Percentiles rank a stretch among this genome's conserved stretches.
phyloP scores from a whole-genome alignment of 2,888 invertebrate genomes.

The Ennomos fuscantarius region DNA sequence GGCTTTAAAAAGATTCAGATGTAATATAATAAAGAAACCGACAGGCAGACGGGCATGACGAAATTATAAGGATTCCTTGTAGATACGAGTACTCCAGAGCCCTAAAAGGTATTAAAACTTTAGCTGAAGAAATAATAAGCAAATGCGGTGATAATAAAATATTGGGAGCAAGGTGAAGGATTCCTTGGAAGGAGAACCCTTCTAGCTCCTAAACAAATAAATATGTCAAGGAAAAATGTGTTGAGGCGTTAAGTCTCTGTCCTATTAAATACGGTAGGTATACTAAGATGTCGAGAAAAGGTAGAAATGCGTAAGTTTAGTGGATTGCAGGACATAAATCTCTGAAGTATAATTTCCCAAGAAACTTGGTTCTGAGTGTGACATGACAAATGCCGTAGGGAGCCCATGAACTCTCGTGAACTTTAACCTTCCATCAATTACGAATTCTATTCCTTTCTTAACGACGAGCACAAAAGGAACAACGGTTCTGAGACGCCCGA shows the following conservation, averaged over 20 bases:
- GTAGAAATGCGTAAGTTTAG: slow-evolving; percentile 15
- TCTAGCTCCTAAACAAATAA: slow-evolving; percentile 4
- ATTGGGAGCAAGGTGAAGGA: slow-evolving; percentile 12
- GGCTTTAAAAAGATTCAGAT: too few species aligned
- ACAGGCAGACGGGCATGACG: too few species aligned
- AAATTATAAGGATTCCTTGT: too few species aligned
- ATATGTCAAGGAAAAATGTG: slow-evolving; percentile 1
- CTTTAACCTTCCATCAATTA: slow-evolving; percentile 18
- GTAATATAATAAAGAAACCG: too few species aligned
- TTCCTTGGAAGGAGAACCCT: slow-evolving; percentile 8
- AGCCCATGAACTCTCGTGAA: slow-evolving; percentile 16
- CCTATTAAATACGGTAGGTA: slow-evolving; percentile 7
- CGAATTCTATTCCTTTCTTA: slow-evolving; percentile 1
- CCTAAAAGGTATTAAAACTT: too few species aligned
- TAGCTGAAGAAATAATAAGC: slow-evolving; percentile 40
- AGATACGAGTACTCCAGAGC: too few species aligned
- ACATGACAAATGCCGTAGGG: slow-evolving; percentile 24
- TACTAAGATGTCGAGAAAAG: slow-evolving; percentile 6
- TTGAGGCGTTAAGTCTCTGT: slow-evolving; percentile 5
- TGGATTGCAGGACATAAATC: slow-evolving; percentile 19
- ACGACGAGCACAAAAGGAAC: neutral
- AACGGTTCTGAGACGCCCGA: too few species aligned
- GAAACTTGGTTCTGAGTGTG: slow-evolving; percentile 10
- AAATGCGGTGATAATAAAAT: slow-evolving; percentile 26
- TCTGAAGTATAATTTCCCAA: slow-evolving; percentile 10